Conservation (phyloP, 1,140 invertebrate genomes). For the Cylas formicarius region DNA sequence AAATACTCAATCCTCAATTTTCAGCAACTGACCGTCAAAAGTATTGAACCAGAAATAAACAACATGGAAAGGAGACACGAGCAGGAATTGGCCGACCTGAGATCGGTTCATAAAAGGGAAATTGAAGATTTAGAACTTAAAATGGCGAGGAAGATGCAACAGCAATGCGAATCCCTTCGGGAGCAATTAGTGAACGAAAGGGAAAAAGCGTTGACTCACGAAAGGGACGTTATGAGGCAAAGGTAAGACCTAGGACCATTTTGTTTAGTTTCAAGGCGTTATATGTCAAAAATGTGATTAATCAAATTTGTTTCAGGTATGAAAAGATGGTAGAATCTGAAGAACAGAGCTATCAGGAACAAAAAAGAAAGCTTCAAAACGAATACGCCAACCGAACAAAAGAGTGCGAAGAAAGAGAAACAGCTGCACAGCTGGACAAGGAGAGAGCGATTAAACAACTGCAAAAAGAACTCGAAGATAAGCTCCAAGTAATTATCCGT, state of each 20-base stretch:
- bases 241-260: conserved; percentile 24
- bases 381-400: conserved; percentile 43
- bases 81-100: conserved; percentile 52
- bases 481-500: conserved; percentile 33
- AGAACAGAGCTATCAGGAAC: conserved; percentile 48
- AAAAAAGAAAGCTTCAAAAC: conserved; percentile 44
- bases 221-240: conserved; percentile 44
- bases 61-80: conserved; percentile 56
- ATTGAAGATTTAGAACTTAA: conserved; percentile 51
- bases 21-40: conserved; percentile 64
- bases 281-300: neutral
- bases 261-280: conserved; percentile 1
- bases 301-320: conserved; percentile 34
- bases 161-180: conserved; percentile 45
- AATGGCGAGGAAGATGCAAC: conserved; percentile 47
- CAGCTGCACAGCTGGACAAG: conserved; percentile 38
- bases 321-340: conserved; percentile 50
- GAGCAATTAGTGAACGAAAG: conserved; percentile 45
- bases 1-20: neutral
- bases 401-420: conserved; percentile 46
- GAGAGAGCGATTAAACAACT: conserved; percentile 42
- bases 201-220: conserved; percentile 47
- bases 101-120: conserved; percentile 52
- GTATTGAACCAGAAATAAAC: conserved; percentile 63
- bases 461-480: conserved; percentile 45